phyloP scores from a whole-genome alignment of 2,797 vertebrate genomes.

The Hemitrygon akajei region DNA sequence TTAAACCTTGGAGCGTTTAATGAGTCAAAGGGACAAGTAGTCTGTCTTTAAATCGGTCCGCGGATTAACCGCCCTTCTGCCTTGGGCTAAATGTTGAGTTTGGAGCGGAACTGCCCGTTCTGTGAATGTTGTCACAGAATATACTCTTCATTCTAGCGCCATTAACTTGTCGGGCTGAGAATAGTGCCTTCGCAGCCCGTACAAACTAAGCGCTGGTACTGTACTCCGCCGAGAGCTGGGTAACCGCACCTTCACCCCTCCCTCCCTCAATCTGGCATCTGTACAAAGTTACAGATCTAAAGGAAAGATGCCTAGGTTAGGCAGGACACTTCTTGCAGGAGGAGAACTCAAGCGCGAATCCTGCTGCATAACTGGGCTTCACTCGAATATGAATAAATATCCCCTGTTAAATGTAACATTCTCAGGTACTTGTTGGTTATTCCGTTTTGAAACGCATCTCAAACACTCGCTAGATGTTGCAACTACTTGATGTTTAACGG shows the following conservation, averaged over 20 bases:
- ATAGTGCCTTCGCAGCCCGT: no score
- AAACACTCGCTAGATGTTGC: neutral
- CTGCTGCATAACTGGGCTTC: neutral
- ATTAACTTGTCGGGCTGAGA: no score
- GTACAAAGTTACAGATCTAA: neutral
- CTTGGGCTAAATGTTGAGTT: neutral
- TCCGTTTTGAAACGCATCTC: neutral
- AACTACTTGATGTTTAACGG: neutral
- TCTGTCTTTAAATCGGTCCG: no score
- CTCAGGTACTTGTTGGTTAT: neutral
- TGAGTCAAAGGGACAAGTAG: no score
- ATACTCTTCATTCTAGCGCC: no score
- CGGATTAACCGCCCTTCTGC: neutral
- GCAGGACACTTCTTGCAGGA: neutral
- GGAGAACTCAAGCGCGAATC: neutral
- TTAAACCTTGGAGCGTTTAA: neutral
- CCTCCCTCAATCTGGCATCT: neutral
- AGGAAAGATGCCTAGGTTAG: neutral
- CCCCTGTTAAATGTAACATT: neutral
- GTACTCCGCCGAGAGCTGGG: no score
- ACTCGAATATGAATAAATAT: neutral
- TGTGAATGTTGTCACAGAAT: neutral
- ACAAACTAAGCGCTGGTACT: no score
- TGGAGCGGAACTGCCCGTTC: neutral
- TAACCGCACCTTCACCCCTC: neutral